These are phyloP conservation scores for Pollenia griseotomentosa DNA, from an alignment of 2,888 invertebrate species.

Conservation along the genomic window DNA sequence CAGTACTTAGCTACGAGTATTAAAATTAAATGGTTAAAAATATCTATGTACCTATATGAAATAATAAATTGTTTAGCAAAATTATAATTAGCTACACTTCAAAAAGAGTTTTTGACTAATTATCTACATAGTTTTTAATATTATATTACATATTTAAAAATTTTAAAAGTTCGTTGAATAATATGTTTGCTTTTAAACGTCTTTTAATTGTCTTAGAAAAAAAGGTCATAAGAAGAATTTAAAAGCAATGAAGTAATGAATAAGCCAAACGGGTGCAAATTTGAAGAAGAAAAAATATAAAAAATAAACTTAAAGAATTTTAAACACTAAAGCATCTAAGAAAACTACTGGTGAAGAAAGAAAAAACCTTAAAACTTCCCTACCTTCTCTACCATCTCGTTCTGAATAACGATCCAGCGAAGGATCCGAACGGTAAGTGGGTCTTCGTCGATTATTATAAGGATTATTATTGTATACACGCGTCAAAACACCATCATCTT, in stretches of 20 bases:
- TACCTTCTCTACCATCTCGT: constrained; percentile 81
- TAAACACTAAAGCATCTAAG: neutral
- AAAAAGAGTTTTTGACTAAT: no score
- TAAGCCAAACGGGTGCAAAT: constrained; percentile 27
- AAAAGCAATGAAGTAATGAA: neutral
- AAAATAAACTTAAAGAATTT: neutral
- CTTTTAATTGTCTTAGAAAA: no score
- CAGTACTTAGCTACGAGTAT: neutral
- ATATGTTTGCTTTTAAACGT: no score
- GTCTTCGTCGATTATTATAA: constrained; percentile 80
- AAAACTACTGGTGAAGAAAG: neutral
- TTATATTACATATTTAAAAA: no score
- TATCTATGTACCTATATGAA: no score
- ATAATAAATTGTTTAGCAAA: no score
- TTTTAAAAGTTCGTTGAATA: no score
- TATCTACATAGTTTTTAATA: no score
- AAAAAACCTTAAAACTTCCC: constrained; percentile 51
- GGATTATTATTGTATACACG: constrained; percentile 83
- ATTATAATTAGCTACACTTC: no score
- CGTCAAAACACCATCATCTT: constrained; percentile 84
- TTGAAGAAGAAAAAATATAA: neutral
- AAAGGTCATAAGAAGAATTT: no score
- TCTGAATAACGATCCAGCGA: constrained; percentile 84
- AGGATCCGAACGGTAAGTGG: constrained; percentile 81
- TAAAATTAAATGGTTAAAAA: no score